Evolutionary conservation across 30 jellyfish, hydroid and myxozoan species (phyloP), one percentile per base, ranked within the genome.

Genomic region (Turritopsis rubra): DNA sequence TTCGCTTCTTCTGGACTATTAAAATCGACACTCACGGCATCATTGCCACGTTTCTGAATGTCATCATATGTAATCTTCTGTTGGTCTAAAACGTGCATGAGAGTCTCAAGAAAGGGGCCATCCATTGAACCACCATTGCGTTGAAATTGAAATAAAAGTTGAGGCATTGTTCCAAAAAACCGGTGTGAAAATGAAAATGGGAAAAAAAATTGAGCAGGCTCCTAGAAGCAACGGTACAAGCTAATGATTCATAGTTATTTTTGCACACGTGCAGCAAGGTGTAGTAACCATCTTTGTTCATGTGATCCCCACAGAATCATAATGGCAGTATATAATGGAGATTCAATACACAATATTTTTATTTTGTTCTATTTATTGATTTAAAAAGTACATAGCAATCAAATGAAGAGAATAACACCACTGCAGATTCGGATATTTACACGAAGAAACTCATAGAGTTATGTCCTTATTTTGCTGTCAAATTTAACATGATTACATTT

Each of bases 1-100:
- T 85, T 82, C 24, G 96, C 96, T 66, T 78, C 84, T 60, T 93
- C 99, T 24, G 89, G 84, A 77, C 95, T 90, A 8, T 73, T 88
- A 66, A 93, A 89, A 52, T 88, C 96, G 53, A 88, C 96, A 53
- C 78, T 80, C 80, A 80, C 87, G 18, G 87, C 52, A 53, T 31
- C 79, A 26, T 27, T 21, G 81, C 29, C 53, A 53, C 65, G 71
- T 4, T 80, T 65, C 26, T 53, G 71, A 80, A 80, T 80, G 54
- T 53, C 77, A 29, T 80, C 87, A 80, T 31, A 80, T 25, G 54
- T 5, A 23, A 80, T 17, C 26, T 70, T 80, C 52, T 52, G 81
- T 65, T 80, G 87, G 65, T 65, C 25, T 26, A 80, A 7, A 19
- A 80, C 21, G 22, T 53, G 82, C 21, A 53, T 70, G 54, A 80